phyloP scores from a whole-genome alignment of 1,140 invertebrate species.

The Chrysoperla carnea region DNA sequence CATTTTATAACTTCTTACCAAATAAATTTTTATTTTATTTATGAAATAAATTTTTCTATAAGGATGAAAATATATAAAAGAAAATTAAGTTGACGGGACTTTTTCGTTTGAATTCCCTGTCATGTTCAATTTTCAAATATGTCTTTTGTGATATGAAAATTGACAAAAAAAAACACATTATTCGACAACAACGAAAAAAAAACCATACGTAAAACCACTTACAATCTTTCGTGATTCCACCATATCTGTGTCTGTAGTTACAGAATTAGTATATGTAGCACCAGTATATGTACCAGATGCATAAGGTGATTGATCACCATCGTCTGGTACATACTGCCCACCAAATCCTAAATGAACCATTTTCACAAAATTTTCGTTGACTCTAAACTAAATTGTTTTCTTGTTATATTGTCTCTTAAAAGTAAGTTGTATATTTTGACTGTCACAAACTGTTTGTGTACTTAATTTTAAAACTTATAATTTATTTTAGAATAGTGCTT shows the following conservation, averaged over 20 bases:
- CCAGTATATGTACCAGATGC: not conserved
- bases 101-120: not conserved
- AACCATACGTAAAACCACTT: no score
- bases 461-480: no score
- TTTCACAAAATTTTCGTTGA: not conserved
- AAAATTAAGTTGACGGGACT: not conserved
- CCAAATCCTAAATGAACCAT: constrained; percentile 17
- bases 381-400: no score
- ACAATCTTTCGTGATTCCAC: constrained; percentile 15
- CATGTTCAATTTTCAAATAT: not conserved
- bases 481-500: no score
- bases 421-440: no score
- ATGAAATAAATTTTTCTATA: not conserved
- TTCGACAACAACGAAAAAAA: no score
- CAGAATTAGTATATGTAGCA: no score
- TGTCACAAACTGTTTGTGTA: no score
- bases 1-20: not conserved
- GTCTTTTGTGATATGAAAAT: not conserved
- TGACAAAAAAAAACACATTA: not conserved
- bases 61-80: not conserved
- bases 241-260: constrained; percentile 10
- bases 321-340: constrained; percentile 14
- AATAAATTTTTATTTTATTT: not conserved
- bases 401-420: no score
- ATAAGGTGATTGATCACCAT: constrained; percentile 8